Evolutionary conservation across 2,888 invertebrate genomes (phyloP), one percentile per base, ranked within the genome.

Genomic region (Agrochola litura): DNA sequence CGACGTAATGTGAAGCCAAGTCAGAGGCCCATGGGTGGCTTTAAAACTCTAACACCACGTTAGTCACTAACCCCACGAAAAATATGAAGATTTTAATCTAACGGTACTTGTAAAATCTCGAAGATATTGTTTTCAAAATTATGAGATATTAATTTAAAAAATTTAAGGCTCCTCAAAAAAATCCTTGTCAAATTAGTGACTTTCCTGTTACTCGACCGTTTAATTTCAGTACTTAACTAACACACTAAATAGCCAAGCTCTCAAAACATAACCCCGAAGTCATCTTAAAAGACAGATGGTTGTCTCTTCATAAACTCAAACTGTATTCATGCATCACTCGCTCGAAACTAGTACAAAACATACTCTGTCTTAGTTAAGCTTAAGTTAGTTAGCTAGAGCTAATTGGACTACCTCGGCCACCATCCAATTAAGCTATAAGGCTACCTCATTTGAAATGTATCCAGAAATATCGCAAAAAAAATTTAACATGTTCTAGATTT

Each of bases 321-420:
- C 61, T 14, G 67, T 70, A 41, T 71, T 52, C 22, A 79, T 75
- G 37, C 65, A 80, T 80, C 76, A 69, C 68, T 80, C 43, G 19
- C 37, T 72, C 9, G 41, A 56, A 84, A 76, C 69, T 76, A 70
- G 65, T 22, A 73, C 76, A 80, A 80, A 80, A 73, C 67, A 74
- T 14, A 76, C 81, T 83, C 80, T 63, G 63, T 83, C 82, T 84
- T 84, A 83, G 76, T 83, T 84, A 72, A 75, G 82, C 72, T 83
- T 68, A 63, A 83, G 61, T 83, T 74, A 69, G 84, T 84, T 81
- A 81, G 61, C 64, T 60, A 10, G 9, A 73, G 71, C 56, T 83
- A 84, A 84, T 84, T 84, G 81, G 77, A 66, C 81, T 76, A 63
- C 61, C 43, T 77, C 61, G 72, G 68, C 25, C 41, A 84, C 49